Percentiles rank a stretch among this genome's conserved stretches.
Evolutionary conservation across 2,113 vertebrate species (phyloP).

Genomic region (Lepus timidus): DNA sequence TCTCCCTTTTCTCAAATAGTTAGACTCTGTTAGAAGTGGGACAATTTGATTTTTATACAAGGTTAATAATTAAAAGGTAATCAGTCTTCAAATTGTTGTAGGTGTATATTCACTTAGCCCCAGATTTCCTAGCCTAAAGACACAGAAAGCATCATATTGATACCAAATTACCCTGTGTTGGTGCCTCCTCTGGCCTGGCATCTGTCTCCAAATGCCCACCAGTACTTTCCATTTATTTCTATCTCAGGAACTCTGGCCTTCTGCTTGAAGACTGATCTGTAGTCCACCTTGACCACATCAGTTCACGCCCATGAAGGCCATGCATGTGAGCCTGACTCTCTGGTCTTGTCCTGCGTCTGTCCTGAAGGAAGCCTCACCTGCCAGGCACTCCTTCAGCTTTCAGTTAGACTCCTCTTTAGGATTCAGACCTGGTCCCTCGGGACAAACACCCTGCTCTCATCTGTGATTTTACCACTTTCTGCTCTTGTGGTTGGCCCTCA

Average conservation of each 20-base stretch:
- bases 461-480: neutral
- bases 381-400: constrained; percentile 1
- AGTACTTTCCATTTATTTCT: neutral
- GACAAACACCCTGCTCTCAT: neutral
- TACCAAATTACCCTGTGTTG: neutral
- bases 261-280: neutral
- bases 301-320: no score
- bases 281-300: neutral
- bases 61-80: constrained; percentile 18
- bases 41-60: constrained; percentile 19
- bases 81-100: neutral
- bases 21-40: constrained; percentile 4
- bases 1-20: constrained; percentile 15
- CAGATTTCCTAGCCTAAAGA: neutral
- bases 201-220: neutral
- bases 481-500: neutral
- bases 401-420: neutral
- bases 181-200: neutral
- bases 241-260: neutral
- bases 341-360: neutral
- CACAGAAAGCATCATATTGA: neutral
- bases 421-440: neutral
- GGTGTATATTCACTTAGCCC: neutral
- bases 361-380: neutral
- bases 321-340: neutral